Evolutionary conservation across 2,113 vertebrate species (phyloP).

Genomic region (Solenodon paradoxus): DNA sequence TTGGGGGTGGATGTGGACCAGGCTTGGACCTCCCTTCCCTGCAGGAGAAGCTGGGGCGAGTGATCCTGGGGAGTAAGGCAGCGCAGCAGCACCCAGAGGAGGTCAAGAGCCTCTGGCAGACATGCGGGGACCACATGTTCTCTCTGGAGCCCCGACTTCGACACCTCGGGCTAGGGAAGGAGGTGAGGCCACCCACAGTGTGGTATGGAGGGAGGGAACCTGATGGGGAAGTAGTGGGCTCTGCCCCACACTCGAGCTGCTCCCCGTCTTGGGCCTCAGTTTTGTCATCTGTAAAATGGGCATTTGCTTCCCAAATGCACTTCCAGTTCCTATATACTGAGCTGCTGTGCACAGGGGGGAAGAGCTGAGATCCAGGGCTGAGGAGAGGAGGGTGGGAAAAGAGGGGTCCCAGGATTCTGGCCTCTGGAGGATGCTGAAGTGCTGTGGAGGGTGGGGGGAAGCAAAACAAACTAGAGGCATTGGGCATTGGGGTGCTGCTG

Average conservation of each 20-base stretch:
- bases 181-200: slow-evolving; percentile 76
- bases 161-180: slow-evolving; percentile 89
- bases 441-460: fast-evolving
- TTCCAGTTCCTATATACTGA: background rate
- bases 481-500: no score
- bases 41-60: slow-evolving; percentile 90
- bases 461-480: no score
- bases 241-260: background rate
- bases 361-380: background rate
- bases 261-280: fast-evolving
- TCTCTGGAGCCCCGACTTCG: slow-evolving; percentile 89
- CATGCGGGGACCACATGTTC: slow-evolving; percentile 86
- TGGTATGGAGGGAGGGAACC: background rate
- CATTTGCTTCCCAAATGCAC: no score
- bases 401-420: background rate
- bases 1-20: background rate
- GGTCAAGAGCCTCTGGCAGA: slow-evolving; percentile 87
- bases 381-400: background rate
- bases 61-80: slow-evolving; percentile 88
- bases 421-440: background rate
- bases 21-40: background rate
- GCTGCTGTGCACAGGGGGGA: background rate
- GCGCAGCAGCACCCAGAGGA: slow-evolving; percentile 84
- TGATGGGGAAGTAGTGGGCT: fast-evolving
- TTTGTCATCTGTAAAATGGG: background rate